These are phyloP conservation scores for Penaeus japonicus DNA, from an alignment of 1,140 invertebrate genomes.

Conservation along the genomic window DNA sequence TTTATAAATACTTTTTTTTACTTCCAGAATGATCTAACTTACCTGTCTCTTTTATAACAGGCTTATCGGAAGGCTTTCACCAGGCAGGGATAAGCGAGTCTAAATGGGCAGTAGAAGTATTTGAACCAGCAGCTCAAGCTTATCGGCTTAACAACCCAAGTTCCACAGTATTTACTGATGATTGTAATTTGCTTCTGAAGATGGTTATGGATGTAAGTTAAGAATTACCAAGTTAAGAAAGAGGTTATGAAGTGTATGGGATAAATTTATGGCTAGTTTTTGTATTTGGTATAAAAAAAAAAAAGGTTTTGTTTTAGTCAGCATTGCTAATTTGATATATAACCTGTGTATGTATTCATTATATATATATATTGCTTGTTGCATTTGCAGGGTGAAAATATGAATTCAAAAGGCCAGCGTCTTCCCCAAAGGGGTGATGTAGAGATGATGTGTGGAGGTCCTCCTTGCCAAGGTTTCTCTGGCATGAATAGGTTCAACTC, in stretches of 20 bases:
- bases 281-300: background rate
- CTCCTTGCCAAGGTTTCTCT: conserved; percentile 92
- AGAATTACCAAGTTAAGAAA: background rate
- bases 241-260: conserved; percentile 50
- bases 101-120: conserved; percentile 84
- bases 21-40: background rate
- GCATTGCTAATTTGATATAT: background rate
- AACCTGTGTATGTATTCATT: background rate
- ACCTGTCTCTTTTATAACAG: background rate
- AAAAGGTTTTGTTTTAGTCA: background rate
- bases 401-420: conserved; percentile 69
- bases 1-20: background rate
- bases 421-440: conserved; percentile 83
- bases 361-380: background rate
- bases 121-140: conserved; percentile 80
- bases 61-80: conserved; percentile 67
- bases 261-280: no score
- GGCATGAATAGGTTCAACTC: conserved; percentile 90
- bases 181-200: conserved; percentile 80
- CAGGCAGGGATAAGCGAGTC: conserved; percentile 64
- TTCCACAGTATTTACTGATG: conserved; percentile 79
- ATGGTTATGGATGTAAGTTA: conserved; percentile 70
- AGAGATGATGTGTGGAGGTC: conserved; percentile 85
- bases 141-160: conserved; percentile 81
- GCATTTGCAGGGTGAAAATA: conserved; percentile 67